Percentiles rank a stretch among this genome's conserved stretches.
phyloP scores from a whole-genome alignment of 37 sponge, comb jelly and placozoan genomes.

The Hexactinellida sp. region DNA sequence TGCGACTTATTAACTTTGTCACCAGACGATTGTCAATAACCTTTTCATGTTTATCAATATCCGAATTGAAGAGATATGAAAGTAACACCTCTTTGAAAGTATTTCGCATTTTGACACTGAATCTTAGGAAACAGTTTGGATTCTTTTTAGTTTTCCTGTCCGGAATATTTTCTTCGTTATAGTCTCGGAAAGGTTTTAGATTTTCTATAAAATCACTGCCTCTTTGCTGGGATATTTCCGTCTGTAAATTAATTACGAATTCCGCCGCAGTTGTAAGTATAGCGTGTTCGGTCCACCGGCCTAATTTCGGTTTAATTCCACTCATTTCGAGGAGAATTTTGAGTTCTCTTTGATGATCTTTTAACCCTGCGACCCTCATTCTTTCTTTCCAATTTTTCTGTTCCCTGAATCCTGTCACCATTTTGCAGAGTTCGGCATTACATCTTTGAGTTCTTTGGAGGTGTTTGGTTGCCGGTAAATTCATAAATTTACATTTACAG shows the following conservation, averaged over 20 bases:
- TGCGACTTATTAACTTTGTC: neutral
- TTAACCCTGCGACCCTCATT: neutral
- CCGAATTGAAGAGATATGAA: neutral
- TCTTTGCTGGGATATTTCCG: neutral
- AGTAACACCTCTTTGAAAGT: neutral
- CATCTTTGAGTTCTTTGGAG: neutral
- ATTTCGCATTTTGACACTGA: neutral
- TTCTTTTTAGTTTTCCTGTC: neutral
- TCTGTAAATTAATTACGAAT: neutral
- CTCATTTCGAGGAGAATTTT: neutral
- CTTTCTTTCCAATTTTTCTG: conserved; percentile 11
- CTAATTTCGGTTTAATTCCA: neutral
- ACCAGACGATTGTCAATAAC: neutral
- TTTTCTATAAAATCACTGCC: neutral
- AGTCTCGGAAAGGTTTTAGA: neutral
- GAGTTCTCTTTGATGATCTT: neutral
- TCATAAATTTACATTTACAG: conserved; percentile 7
- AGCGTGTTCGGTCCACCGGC: neutral
- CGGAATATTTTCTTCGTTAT: neutral
- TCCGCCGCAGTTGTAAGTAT: neutral
- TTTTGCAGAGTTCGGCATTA: neutral
- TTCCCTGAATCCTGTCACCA: neutral
- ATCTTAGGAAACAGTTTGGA: conserved; percentile 2
- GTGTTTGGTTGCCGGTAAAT: neutral
- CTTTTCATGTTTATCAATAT: neutral